Evolutionary conservation across 2,113 vertebrate species (phyloP).

Genomic region (Onychorhynchus coronatus): DNA sequence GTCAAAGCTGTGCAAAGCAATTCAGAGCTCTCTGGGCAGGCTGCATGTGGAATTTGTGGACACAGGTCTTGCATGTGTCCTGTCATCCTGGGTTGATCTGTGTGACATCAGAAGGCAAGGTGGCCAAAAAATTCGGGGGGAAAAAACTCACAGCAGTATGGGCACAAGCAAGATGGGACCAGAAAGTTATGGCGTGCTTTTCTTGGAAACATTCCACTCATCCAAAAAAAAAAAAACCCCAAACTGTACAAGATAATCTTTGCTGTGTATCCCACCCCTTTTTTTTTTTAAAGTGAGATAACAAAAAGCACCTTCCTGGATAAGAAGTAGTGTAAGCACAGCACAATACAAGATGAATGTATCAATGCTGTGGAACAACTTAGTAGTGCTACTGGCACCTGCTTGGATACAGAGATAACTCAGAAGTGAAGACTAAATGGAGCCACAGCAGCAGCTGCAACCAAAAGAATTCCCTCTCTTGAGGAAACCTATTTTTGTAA

Average conservation of each 20-base stretch:
- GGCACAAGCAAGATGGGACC: neutral
- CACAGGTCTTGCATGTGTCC: too few species aligned
- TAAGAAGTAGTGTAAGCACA: neutral
- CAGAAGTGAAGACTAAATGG: neutral
- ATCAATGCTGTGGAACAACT: neutral
- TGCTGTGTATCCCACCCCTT: fast-evolving
- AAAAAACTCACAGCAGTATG: neutral
- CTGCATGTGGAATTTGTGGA: fast-evolving
- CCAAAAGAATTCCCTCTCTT: neutral
- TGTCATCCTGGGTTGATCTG: neutral
- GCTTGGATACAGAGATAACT: neutral
- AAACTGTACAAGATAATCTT: neutral
- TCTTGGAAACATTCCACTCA: neutral
- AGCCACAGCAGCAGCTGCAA: neutral
- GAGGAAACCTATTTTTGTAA: neutral
- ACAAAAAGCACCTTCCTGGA: neutral
- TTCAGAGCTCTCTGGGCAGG: neutral
- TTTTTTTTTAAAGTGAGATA: neutral
- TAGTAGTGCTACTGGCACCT: neutral
- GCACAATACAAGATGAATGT: neutral
- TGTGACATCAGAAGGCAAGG: neutral
- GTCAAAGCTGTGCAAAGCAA: neutral
- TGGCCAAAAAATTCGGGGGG: fast-evolving
- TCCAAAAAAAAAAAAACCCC: neutral
- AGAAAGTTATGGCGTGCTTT: neutral